Base-by-base conservation (phyloP, 2,888 invertebrate genomes). In the Caradrina kadenii region DNA sequence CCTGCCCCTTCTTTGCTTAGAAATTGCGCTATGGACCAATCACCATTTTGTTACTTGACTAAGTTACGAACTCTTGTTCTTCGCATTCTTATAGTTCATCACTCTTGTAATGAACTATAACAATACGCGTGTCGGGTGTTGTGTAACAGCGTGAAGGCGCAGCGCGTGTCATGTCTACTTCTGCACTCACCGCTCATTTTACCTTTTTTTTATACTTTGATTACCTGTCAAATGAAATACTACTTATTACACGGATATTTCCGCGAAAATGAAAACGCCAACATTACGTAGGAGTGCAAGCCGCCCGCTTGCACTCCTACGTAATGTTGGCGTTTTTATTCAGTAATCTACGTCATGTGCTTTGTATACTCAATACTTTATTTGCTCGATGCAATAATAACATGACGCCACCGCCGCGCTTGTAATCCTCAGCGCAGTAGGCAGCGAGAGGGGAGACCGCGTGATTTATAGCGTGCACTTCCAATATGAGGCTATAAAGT, bases 401-500 rank as follows among this genome's bases (percentile, higher is more conserved):
- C 55, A 49, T 22, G 13, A 62, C 49, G 22, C 48, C n/a, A n/a
- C n/a, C 67, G 67, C 67, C 79, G 60, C 62, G 67, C 60, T 63
- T 54, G 61, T 58, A 48, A 66, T 64, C 6, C 42, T 22, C 15
- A 21, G 10, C 13, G 22, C 63, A 42, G 39, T 39, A 39, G 39
- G 39, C 39, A 39, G 26, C 10, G 10, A 58, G 31, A 70, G 71
- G 76, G 73, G 77, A 42, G 56, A 2, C 5, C n/a, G 39, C 39
- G 42, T 58, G 19, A 73, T 59, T 65, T 79, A 78, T 75, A 21
- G 56, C 61, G 53, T n/a, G 52, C 45, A 54, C 48, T 73, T 42
- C 26, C 58, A 31, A 65, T 65, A 52, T 22, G 21, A 35, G 21
- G 49, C 21, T 77, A 58, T 35, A 54, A 58, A 71, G 11, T 56